Percentiles rank a stretch among this genome's conserved stretches.
Conservation (phyloP, 2,113 vertebrate genomes). For the Protobothrops flavoviridis region DNA sequence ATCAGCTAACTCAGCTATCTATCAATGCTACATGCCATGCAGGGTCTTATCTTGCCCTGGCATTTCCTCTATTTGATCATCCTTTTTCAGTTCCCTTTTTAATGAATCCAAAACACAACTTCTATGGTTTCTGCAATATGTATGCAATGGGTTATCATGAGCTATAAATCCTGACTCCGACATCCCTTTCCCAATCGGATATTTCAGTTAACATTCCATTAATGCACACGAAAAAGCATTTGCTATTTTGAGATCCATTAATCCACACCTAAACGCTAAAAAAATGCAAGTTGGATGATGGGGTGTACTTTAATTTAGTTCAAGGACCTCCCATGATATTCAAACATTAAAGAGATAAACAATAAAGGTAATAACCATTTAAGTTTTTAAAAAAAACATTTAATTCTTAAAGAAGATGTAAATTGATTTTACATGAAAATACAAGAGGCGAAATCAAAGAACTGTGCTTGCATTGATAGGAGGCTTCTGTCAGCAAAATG, state of each 20-base stretch:
- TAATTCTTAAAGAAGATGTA: neutral
- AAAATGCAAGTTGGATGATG: neutral
- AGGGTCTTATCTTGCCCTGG: no score
- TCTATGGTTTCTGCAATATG: neutral
- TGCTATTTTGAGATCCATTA: neutral
- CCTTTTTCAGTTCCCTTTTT: neutral
- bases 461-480: neutral
- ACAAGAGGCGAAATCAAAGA: neutral
- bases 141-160: neutral
- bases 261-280: neutral
- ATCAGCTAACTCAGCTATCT: no score
- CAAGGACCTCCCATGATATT: neutral
- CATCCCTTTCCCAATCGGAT: neutral
- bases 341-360: neutral
- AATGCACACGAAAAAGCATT: neutral
- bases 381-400: neutral
- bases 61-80: no score
- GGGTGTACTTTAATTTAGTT: neutral
- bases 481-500: neutral
- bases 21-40: no score
- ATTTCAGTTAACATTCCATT: neutral
- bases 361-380: neutral
- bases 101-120: neutral
- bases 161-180: neutral
- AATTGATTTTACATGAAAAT: neutral